Percentiles rank a stretch among this genome's conserved stretches.
Conservation (phyloP, 2,113 vertebrate genomes). For the Semnornis frantzii region DNA sequence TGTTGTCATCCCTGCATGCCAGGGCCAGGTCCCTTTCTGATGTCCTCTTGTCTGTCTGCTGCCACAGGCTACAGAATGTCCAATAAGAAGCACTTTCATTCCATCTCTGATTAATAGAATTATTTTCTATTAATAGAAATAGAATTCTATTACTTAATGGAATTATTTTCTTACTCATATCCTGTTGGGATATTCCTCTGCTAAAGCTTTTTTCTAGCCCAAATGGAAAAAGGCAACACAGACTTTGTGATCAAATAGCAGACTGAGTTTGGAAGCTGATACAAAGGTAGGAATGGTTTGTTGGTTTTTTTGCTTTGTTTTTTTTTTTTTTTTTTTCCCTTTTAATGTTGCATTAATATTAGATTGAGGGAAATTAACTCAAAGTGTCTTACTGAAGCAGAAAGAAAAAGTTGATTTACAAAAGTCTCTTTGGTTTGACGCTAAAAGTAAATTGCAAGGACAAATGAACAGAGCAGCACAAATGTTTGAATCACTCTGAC, state of each 20-base stretch:
- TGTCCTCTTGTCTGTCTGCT: neutral
- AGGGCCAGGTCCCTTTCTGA: neutral
- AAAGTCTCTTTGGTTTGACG: neutral
- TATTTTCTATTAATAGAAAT: neutral
- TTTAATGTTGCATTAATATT: neutral
- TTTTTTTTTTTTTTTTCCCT: too few species aligned
- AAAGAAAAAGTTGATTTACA: neutral
- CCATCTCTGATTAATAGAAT: neutral
- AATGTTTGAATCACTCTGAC: neutral
- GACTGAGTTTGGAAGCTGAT: neutral
- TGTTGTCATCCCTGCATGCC: fast-evolving
- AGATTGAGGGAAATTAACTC: neutral
- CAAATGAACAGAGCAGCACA: neutral
- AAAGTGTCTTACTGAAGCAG: neutral
- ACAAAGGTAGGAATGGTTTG: neutral
- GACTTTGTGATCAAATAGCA: neutral
- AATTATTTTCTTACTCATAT: too few species aligned
- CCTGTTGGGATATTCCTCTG: neutral
- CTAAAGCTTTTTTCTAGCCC: neutral
- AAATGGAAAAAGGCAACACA: neutral
- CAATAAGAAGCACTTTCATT: neutral
- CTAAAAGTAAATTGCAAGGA: conserved; percentile 6
- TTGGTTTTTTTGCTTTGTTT: too few species aligned
- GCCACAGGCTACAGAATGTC: neutral
- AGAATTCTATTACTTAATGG: too few species aligned